Evolutionary conservation across 64 coral and sea anemone genomes (phyloP), one percentile per base, ranked within the genome.

Genomic region (Montipora efflorescens): DNA sequence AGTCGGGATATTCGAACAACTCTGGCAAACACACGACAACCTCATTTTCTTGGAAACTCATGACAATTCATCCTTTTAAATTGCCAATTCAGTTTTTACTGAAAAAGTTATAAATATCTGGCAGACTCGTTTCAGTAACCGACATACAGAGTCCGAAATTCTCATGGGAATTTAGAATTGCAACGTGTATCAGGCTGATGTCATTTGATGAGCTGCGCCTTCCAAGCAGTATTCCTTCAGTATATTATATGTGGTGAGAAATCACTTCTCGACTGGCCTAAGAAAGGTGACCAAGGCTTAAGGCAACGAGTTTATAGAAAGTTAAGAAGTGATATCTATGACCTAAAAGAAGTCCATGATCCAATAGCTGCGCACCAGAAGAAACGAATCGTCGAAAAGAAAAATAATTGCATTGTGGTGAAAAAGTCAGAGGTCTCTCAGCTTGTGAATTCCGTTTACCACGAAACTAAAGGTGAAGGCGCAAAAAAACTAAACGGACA

Each of bases 361-460:
- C 64, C 64, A 9, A 67, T 67, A 15, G 64, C 4, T 67, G 18
- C 10, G 10, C 10, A 74, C 2, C 71, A 8, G 71, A 74, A 74
- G 71, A 74, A 74, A 74, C 16, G 71, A 23, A 74, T 74, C 22
- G 20, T 74, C 71, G 71, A 74, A 74, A 74, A 74, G 7, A n/a
- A 7, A 74, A 74, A n/a, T 74, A 5, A 36, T 36, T 36, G 28
- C 71, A 74, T 74, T 74, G 71, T 74, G 11, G 20, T 6, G 20
- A 25, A 74, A 74, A 43, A 74, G 20, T 74, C 71, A 4, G 71
- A 74, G 21, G 71, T 74, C 21, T 74, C 71, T 74, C 71, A 74
- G 71, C 19, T 74, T 74, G 71, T 74, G 20, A 22, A 74, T 74
- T 6, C 5, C 28, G 25, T 10, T 1, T 74, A 74, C 28, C 28